phyloP scores from a whole-genome alignment of 2,113 vertebrate species.

The Sula dactylatra region DNA sequence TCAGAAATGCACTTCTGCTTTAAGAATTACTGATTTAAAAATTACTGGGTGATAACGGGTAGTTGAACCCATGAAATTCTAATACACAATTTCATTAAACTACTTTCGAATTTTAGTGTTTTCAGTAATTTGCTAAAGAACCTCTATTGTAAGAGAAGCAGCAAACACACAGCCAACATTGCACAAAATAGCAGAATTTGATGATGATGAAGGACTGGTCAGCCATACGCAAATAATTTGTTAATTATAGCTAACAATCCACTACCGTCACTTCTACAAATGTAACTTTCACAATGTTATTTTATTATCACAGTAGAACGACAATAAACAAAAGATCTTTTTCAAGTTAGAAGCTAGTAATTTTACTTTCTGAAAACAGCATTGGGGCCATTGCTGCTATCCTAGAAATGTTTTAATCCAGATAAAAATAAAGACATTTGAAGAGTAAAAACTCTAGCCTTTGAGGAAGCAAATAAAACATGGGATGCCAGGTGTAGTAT shows the following conservation, averaged over 20 bases:
- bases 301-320: background rate
- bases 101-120: background rate
- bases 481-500: background rate
- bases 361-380: background rate
- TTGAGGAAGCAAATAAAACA: background rate
- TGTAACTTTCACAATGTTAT: background rate
- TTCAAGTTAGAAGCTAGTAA: background rate
- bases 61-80: background rate
- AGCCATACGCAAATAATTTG: background rate
- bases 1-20: slow-evolving; percentile 31
- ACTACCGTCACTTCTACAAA: background rate
- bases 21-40: slow-evolving; percentile 31
- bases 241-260: background rate
- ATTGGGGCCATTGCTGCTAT: background rate
- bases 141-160: slow-evolving; percentile 6
- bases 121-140: background rate
- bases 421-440: background rate
- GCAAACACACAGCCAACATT: slow-evolving; percentile 22
- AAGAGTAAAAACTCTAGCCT: background rate
- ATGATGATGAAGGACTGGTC: slow-evolving; percentile 41
- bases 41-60: slow-evolving; percentile 39
- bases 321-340: background rate
- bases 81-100: background rate
- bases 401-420: background rate
- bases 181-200: slow-evolving; percentile 47